Base-by-base conservation (phyloP, 2,797 vertebrate species). In the Leuciscus waleckii region DNA sequence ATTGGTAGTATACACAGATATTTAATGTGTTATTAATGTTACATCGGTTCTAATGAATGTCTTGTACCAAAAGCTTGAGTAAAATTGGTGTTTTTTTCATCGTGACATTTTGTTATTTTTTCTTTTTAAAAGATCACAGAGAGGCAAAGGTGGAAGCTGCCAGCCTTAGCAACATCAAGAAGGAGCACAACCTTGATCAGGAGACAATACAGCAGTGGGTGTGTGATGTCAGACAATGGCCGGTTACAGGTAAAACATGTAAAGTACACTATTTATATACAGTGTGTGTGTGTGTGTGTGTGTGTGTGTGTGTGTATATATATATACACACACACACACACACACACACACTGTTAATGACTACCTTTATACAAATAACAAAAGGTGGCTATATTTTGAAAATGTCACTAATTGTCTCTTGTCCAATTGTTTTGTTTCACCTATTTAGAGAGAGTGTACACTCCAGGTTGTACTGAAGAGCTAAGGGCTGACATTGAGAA, bases 161-260 rank as follows among this genome's bases (percentile, higher is more conserved):
- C 35, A 63, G 77, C 37, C 32, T 79, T 43, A 26, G 56, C 19
- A 63, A 56, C n/a, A 41, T 79, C 19, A 65, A 79, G 77, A 41
- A 61, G 58, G 35, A 79, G 77, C 35, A 58, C 56, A 79, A 63
- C 56, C 77, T 79, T 79, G 56, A 79, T 79, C 16, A 58, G 77
- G 77, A 79, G 32, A 79, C 56, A 56, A 56, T 79, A 79, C 56
- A 79, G 35, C 77, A 79, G 58, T 79, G 77, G 58, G 77, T 79
- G 56, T 79, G 77, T 43, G 77, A 79, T 79, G 77, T 79, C 23
- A 79, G 32, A 61, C 77, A 61, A 63, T 79, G 58, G 77, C 21
- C 77, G 7, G 58, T 79, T 7, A 79, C 77, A 58, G 58, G 77
- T 79, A 79, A 41, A 69, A 41, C 43, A 46, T 46, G 43, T 46